Evolutionary conservation across 2,888 invertebrate genomes (phyloP).

Genomic region (Hermaeophaga mercurialis): DNA sequence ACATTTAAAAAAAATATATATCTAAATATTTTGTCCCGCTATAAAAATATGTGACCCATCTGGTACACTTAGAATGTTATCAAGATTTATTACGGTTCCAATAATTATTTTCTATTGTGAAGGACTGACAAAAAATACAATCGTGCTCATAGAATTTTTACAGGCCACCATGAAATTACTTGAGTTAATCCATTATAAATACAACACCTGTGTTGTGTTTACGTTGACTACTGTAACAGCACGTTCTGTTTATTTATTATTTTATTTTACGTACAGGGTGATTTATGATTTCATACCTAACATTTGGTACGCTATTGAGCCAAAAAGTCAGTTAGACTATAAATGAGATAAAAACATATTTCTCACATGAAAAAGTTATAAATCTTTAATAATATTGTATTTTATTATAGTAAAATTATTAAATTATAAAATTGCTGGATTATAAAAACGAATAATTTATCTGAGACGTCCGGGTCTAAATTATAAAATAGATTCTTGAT

Average conservation of each 20-base stretch:
- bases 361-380: too few relatives aligned
- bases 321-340: too few relatives aligned
- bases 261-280: constrained; percentile 18
- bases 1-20: too few relatives aligned
- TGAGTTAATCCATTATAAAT: constrained; percentile 42
- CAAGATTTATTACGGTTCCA: constrained; percentile 29
- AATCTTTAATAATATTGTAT: too few relatives aligned
- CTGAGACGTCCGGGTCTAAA: too few relatives aligned
- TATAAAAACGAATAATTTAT: too few relatives aligned
- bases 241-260: constrained; percentile 31
- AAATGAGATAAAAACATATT: too few relatives aligned
- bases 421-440: too few relatives aligned
- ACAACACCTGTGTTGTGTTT: constrained; percentile 41
- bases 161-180: constrained; percentile 41
- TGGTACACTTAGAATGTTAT: constrained; percentile 22
- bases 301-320: too few relatives aligned
- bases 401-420: too few relatives aligned
- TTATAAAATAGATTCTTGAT: too few relatives aligned
- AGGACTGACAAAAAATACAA: constrained; percentile 27
- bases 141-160: constrained; percentile 38
- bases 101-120: constrained; percentile 34
- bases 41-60: neutral
- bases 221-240: constrained; percentile 36
- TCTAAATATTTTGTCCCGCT: neutral
- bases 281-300: constrained; percentile 4